These are phyloP conservation scores for Lasioglossum lativentre DNA, from an alignment of 2,888 invertebrate genomes.

Conservation along the genomic window DNA sequence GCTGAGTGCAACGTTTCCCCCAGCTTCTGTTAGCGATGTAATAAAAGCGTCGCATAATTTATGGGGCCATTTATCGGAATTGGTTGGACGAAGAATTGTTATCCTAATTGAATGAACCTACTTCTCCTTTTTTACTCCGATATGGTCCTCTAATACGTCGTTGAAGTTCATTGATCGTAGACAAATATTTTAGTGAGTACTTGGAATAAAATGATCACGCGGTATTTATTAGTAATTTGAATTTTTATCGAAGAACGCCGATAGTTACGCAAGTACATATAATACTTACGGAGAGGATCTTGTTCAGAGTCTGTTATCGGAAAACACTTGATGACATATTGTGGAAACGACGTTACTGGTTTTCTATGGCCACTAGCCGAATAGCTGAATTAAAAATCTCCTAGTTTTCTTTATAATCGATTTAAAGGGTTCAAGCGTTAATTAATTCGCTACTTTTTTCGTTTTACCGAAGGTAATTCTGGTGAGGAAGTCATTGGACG, in stretches of 20 bases:
- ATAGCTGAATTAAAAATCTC: not conserved
- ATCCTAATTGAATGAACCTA: not conserved
- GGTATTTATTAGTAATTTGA: not conserved
- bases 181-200: not conserved
- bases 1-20: not conserved
- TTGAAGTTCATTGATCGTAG: not conserved
- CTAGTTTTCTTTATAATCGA: not conserved
- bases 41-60: not conserved
- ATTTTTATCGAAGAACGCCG: not conserved
- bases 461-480: conserved; percentile 89
- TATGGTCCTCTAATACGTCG: not conserved
- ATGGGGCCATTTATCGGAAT: not conserved
- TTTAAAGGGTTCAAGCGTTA: not conserved
- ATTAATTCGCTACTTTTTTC: not conserved
- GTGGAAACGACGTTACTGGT: not conserved
- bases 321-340: not conserved
- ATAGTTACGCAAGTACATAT: not conserved
- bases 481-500: conserved; percentile 90
- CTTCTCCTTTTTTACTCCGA: not conserved
- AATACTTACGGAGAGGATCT: not conserved
- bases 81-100: not conserved
- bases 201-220: not conserved
- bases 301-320: not conserved
- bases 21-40: not conserved
- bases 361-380: not conserved